Base-by-base conservation (phyloP, 2,797 vertebrate genomes). In the Bufotes viridis region DNA sequence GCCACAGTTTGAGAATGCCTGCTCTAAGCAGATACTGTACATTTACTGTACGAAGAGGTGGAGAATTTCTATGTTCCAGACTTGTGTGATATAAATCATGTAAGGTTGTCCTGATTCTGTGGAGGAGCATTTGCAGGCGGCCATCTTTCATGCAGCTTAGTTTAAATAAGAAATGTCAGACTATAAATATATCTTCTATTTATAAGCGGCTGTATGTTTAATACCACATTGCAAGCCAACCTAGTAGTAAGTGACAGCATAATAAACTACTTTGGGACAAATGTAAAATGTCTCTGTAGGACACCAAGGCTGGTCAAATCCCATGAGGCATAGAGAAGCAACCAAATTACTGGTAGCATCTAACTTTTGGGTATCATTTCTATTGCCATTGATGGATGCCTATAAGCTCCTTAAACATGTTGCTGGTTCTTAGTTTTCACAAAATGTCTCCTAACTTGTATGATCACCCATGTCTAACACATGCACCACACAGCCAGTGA, bases 121-220 rank as follows among this genome's bases (percentile, higher is more conserved):
- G 82, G 82, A 55, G n/a, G 82, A 70, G 63, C 26, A 70, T 78
- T 51, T 78, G 72, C 58, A 78, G 84, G 70, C 15, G 57, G 22
- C 58, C 74, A 69, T 79, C 78, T 78, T 65, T 55, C 85, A 57
- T 49, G 18, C 51, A 49, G 65, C 60, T 79, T 57, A 53, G 26
- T 49, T 85, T 81, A 87, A 83, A 87, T 60, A 65, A 55, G 51
- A 87, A 80, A 72, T 87, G 63, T 70, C 76, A 81, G 65, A 18
- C 85, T 79, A 87, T 87, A 80, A 87, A 87, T 87, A 81, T 58
- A n/a, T 57, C 15, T 57, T 17, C 78, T 87, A 87, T 81, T 60
- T 81, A 72, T 87, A 70, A 42, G 15, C 11, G 61, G 34, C 22
- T 80, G 76, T n/a, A 65, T 79, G 18, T 79, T 63, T 78, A 67